These are phyloP conservation scores for Podabrus alpinus DNA, from an alignment of 2,888 invertebrate species.

Conservation along the genomic window DNA sequence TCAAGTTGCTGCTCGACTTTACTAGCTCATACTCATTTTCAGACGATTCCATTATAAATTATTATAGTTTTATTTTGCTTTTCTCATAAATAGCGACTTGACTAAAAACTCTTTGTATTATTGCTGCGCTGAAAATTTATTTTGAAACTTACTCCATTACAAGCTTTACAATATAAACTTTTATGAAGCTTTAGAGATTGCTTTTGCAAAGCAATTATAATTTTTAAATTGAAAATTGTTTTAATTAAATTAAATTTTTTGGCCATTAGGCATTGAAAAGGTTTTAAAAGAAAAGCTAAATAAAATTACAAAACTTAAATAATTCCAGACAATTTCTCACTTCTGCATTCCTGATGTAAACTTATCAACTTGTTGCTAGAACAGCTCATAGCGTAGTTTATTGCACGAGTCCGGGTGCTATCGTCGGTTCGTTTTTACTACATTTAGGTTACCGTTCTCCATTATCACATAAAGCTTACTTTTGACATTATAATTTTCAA, in stretches of 20 bases:
- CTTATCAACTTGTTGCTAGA: slow-evolving; percentile 4
- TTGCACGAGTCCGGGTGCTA: neutral
- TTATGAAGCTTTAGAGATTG: slow-evolving; percentile 23
- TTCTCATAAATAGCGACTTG: slow-evolving; percentile 35
- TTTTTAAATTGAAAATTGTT: slow-evolving; percentile 20
- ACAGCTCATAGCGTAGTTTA: neutral
- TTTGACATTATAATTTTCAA: neutral
- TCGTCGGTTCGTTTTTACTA: slow-evolving; percentile 1
- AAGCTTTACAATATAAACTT: slow-evolving; percentile 27
- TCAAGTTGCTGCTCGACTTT: slow-evolving; percentile 22
- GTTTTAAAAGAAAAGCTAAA: neutral
- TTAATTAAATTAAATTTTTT: slow-evolving; percentile 13
- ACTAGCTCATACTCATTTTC: slow-evolving; percentile 39
- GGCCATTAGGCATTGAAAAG: neutral
- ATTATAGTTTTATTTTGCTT: slow-evolving; percentile 52
- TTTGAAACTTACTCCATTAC: slow-evolving; percentile 40
- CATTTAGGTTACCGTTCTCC: neutral
- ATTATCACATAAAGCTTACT: slow-evolving; percentile 1
- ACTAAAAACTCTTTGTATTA: slow-evolving; percentile 41
- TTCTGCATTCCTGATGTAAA: neutral
- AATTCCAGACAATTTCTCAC: neutral
- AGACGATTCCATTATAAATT: slow-evolving; percentile 54
- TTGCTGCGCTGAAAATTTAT: slow-evolving; percentile 38
- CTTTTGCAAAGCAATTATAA: slow-evolving; percentile 29
- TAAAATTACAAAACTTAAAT: neutral